Conservation (phyloP, 2,797 vertebrate species). For the Hirundo rustica region DNA sequence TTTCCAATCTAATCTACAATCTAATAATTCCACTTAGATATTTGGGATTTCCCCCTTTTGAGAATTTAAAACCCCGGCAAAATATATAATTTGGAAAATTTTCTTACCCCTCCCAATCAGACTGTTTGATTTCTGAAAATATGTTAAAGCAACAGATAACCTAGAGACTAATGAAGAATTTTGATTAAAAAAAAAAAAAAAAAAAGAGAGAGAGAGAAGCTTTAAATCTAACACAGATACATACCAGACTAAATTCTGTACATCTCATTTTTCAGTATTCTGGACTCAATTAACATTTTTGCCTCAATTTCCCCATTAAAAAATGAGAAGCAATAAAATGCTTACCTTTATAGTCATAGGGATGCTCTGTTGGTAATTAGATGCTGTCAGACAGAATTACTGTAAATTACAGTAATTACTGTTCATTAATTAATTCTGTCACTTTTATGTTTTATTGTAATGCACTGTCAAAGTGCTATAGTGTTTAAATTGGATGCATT, state of each 20-base stretch:
- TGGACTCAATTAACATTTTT: slow-evolving; percentile 45
- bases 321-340: slow-evolving; percentile 53
- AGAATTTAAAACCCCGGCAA: neutral
- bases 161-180: neutral
- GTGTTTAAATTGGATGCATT: slow-evolving; percentile 59
- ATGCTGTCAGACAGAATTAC: slow-evolving; percentile 58
- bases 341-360: slow-evolving; percentile 51
- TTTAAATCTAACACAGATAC: neutral
- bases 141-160: neutral
- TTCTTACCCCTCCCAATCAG: neutral
- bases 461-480: slow-evolving; percentile 48
- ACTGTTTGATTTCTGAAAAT: neutral
- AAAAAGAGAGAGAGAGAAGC: neutral
- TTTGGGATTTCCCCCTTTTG: neutral
- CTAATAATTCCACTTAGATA: neutral
- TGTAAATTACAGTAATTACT: slow-evolving; percentile 68
- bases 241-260: neutral
- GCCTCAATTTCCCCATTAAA: slow-evolving; percentile 57
- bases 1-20: neutral
- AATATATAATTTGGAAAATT: neutral
- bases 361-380: slow-evolving; percentile 61
- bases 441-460: slow-evolving; percentile 64
- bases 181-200: neutral
- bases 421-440: slow-evolving; percentile 68
- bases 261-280: slow-evolving; percentile 25